A percentile compares a stretch with the other conserved stretches of the same genome.
These are phyloP conservation scores for Dendrolimus houi DNA, from an alignment of 2,888 invertebrate genomes.

Conservation along the genomic window DNA sequence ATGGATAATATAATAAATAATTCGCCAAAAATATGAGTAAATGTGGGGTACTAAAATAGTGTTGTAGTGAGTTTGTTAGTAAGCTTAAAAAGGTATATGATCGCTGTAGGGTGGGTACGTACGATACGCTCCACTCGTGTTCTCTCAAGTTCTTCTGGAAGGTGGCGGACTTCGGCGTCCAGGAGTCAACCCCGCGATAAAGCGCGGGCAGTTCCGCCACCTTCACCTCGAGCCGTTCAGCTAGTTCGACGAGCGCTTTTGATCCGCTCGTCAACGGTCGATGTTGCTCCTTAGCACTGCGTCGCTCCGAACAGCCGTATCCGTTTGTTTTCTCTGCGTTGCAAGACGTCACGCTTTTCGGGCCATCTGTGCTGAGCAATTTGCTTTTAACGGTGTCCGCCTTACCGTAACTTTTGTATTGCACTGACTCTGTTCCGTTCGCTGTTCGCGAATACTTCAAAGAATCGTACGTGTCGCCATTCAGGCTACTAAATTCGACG, in stretches of 20 bases:
- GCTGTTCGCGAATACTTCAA: slow-evolving; percentile 71
- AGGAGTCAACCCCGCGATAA: slow-evolving; percentile 82
- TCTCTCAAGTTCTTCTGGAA: slow-evolving; percentile 75
- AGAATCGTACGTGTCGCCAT: slow-evolving; percentile 67
- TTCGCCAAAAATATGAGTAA: neutral
- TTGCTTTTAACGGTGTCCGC: slow-evolving; percentile 68
- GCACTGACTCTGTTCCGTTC: slow-evolving; percentile 70
- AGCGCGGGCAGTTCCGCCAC: slow-evolving; percentile 80
- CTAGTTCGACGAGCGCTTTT: slow-evolving; percentile 63
- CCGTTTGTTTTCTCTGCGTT: slow-evolving; percentile 64
- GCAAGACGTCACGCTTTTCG: slow-evolving; percentile 69
- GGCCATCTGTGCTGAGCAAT: slow-evolving; percentile 67
- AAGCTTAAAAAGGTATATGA: slow-evolving; percentile 9
- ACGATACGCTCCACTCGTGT: slow-evolving; percentile 77
- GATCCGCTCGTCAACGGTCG: slow-evolving; percentile 60
- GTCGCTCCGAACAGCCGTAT: slow-evolving; percentile 49
- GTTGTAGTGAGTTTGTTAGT: slow-evolving; percentile 30
- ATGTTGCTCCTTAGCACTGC: slow-evolving; percentile 50
- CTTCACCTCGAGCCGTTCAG: slow-evolving; percentile 69
- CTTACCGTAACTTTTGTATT: slow-evolving; percentile 70
- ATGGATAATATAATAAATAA: neutral
- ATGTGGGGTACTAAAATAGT: too few relatives aligned
- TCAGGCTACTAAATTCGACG: slow-evolving; percentile 62
- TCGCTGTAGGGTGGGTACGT: slow-evolving; percentile 42
- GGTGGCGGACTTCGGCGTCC: slow-evolving; percentile 83